Percentiles rank a stretch among this genome's conserved stretches.
phyloP scores from a whole-genome alignment of 2,797 vertebrate species.

The Acanthiza pusilla region DNA sequence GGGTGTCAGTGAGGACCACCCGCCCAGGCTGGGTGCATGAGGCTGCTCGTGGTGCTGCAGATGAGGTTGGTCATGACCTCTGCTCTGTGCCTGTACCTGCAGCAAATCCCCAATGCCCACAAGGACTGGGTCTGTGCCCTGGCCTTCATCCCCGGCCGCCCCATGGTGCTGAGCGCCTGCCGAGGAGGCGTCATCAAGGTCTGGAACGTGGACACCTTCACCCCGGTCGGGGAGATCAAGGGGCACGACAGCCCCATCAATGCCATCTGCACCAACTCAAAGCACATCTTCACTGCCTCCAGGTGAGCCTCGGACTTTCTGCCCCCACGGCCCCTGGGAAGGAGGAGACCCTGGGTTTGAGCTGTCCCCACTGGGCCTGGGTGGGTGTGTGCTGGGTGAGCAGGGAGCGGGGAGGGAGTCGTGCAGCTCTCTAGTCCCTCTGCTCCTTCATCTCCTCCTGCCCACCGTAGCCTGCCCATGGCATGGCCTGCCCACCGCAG shows the following conservation, averaged over 20 bases:
- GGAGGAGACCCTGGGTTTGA: not conserved
- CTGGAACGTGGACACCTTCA: constrained; percentile 96
- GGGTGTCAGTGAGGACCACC: not conserved
- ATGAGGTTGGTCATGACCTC: not conserved
- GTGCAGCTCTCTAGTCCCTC: not conserved
- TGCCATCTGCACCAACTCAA: constrained; percentile 92
- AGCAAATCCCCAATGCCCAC: constrained; percentile 98
- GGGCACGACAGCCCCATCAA: constrained; percentile 97
- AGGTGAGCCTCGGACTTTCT: constrained; percentile 73
- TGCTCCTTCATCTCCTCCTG: not conserved
- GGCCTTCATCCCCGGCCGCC: constrained; percentile 88
- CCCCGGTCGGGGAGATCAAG: constrained; percentile 90
- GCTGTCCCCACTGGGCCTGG: not conserved
- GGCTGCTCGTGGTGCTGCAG: not conserved
- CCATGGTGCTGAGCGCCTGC: constrained; percentile 93
- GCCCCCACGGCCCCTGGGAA: not conserved
- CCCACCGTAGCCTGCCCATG: not conserved
- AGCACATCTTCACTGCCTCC: constrained; percentile 96
- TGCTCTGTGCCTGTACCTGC: not conserved
- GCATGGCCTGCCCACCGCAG: not conserved
- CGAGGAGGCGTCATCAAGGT: constrained; percentile 92
- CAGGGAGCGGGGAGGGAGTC: not conserved
- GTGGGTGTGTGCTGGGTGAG: not conserved
- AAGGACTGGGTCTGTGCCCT: constrained; percentile 98
- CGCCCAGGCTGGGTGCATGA: not conserved